phyloP scores from a whole-genome alignment of 2,113 vertebrate genomes.

The Eudyptes chrysolophus region DNA sequence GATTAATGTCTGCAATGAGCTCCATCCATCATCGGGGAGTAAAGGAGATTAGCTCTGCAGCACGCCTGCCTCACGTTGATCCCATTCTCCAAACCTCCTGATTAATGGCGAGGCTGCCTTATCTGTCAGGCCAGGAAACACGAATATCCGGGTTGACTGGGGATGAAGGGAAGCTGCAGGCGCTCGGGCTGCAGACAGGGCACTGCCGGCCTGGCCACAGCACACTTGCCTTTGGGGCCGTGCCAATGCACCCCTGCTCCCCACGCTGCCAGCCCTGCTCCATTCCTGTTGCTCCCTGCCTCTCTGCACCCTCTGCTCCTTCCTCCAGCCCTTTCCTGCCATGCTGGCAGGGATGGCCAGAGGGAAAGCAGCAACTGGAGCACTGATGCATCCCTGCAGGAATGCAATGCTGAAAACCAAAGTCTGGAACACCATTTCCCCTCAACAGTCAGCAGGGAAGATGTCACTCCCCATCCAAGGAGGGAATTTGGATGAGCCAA shows the following conservation, averaged over 20 bases:
- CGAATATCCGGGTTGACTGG: neutral
- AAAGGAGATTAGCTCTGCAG: constrained; percentile 56
- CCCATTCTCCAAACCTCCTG: constrained; percentile 39
- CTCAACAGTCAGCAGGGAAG: accelerated
- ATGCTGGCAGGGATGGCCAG: neutral
- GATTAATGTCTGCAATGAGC: constrained; percentile 60
- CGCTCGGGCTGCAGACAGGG: accelerated
- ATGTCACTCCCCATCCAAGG: neutral
- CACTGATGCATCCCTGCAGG: neutral
- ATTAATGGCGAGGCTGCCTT: neutral
- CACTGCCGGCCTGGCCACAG: accelerated
- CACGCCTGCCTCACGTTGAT: neutral
- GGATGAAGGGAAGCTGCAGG: neutral
- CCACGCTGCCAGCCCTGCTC: neutral
- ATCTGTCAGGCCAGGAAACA: constrained; percentile 39
- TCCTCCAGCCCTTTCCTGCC: neutral
- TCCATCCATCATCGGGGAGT: constrained; percentile 39
- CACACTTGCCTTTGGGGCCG: accelerated
- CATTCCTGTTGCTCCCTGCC: neutral
- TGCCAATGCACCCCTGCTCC: neutral
- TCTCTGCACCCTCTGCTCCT: neutral
- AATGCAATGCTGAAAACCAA: neutral
- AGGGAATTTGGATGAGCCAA: neutral
- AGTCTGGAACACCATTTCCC: neutral
- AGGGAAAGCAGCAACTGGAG: neutral